A percentile compares a stretch with the other conserved stretches of the same genome.
phyloP scores from a whole-genome alignment of 1,140 invertebrate species.

The Hermatobates lingyangjiaoensis region DNA sequence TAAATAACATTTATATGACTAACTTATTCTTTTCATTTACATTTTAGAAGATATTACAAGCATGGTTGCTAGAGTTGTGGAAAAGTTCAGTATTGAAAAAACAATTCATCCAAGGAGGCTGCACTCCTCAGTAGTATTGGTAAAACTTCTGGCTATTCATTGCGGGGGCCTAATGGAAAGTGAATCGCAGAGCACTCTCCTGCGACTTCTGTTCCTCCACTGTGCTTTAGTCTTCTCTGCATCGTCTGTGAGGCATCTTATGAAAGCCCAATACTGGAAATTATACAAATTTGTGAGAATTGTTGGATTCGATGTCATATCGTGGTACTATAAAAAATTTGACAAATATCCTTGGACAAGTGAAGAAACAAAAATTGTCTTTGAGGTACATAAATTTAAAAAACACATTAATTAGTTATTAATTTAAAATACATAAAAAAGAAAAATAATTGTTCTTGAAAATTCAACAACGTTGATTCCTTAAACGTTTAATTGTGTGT shows the following conservation, averaged over 20 bases:
- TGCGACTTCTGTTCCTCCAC: conserved; percentile 26
- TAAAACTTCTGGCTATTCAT: conserved; percentile 65
- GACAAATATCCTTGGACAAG: conserved; percentile 50
- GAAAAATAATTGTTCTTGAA: no score
- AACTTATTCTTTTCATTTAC: no score
- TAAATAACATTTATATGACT: no score
- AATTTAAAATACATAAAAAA: not conserved
- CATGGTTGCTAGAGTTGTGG: conserved; percentile 20
- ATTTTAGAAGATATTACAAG: conserved; percentile 8
- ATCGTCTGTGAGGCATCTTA: conserved; percentile 29
- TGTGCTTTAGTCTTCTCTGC: conserved; percentile 40
- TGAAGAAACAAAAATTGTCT: conserved; percentile 53
- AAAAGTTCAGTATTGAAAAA: conserved; percentile 34
- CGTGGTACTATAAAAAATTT: conserved; percentile 61
- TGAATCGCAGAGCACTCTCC: conserved; percentile 40
- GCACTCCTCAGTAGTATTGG: conserved; percentile 52
- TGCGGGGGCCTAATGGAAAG: conserved; percentile 55
- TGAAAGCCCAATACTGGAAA: conserved; percentile 38
- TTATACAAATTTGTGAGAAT: conserved; percentile 47
- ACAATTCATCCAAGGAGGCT: conserved; percentile 50
- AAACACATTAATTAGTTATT: not conserved
- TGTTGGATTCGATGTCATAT: conserved; percentile 34
- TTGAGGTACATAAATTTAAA: conserved; percentile 24
- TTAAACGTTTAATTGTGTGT: conserved; percentile 44
- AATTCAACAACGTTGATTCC: no score